Conservation (phyloP, 2,797 vertebrate genomes). For the Esox lucius region DNA sequence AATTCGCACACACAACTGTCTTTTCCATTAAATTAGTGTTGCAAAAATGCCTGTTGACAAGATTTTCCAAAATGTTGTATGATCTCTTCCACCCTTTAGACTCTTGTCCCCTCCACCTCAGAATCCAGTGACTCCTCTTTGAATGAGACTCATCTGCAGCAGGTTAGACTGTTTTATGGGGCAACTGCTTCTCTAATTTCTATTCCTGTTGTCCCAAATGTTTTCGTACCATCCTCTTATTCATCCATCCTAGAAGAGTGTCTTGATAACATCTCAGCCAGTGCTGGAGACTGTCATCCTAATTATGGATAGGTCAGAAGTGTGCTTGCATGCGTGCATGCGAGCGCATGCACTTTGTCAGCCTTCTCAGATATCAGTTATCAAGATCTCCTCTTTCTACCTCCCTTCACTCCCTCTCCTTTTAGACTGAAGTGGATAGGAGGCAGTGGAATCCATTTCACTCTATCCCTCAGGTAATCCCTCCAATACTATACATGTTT, state of each 20-base stretch:
- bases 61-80: neutral
- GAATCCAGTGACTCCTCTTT: conserved; percentile 28
- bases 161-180: conserved; percentile 13
- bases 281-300: no score
- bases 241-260: no score
- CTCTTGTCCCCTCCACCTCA: conserved; percentile 13
- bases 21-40: no score
- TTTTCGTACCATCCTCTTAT: neutral
- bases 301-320: no score
- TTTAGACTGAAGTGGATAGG: conserved; percentile 21
- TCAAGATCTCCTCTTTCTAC: conserved; percentile 3
- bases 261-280: no score
- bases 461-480: conserved; percentile 21
- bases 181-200: neutral
- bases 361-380: neutral
- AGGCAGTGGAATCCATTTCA: conserved; percentile 13
- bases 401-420: conserved; percentile 23
- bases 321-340: neutral
- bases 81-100: conserved; percentile 20
- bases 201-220: neutral
- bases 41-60: no score
- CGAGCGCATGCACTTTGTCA: neutral
- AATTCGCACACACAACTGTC: no score
- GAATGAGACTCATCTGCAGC: conserved; percentile 21
- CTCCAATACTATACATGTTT: neutral